A percentile compares a stretch with the other conserved stretches of the same genome.
phyloP scores from a whole-genome alignment of 2,888 invertebrate genomes.

The Lomographa bimaculata region DNA sequence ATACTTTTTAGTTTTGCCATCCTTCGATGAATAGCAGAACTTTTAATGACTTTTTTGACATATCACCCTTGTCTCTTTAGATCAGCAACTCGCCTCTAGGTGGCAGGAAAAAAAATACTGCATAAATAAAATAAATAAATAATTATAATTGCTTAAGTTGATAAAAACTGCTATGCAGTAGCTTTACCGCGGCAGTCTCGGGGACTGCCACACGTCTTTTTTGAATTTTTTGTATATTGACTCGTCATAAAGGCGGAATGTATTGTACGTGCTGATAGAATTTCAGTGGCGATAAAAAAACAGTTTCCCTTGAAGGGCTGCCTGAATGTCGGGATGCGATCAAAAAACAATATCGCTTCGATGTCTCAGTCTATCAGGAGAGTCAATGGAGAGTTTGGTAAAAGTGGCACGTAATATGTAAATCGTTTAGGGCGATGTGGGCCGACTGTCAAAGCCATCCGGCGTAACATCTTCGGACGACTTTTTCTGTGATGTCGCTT shows the following conservation, averaged over 20 bases:
- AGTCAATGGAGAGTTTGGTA: conserved; percentile 77
- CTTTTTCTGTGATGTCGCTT: conserved; percentile 70
- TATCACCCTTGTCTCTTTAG: too few relatives aligned
- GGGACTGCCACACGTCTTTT: too few relatives aligned
- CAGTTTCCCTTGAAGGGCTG: conserved; percentile 58
- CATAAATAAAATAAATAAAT: too few relatives aligned
- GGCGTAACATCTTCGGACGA: conserved; percentile 65
- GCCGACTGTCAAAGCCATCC: conserved; percentile 77
- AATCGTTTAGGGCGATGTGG: conserved; percentile 80
- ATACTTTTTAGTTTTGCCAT: too few relatives aligned
- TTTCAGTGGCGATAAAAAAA: conserved; percentile 67
- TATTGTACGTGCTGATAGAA: conserved; percentile 46
- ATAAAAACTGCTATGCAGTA: too few relatives aligned
- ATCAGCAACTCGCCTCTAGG: too few relatives aligned
- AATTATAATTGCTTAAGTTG: too few relatives aligned
- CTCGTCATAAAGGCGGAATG: conserved; percentile 19
- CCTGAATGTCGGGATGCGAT: conserved; percentile 56
- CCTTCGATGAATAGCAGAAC: too few relatives aligned
- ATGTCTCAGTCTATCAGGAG: conserved; percentile 77
- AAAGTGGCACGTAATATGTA: conserved; percentile 83
- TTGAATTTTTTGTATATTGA: too few relatives aligned
- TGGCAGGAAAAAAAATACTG: too few relatives aligned
- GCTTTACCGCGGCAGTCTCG: too few relatives aligned
- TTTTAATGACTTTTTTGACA: too few relatives aligned
- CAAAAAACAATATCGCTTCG: conserved; percentile 76